These are phyloP conservation scores for Sesia apiformis DNA, from an alignment of 2,888 invertebrate genomes.

Conservation along the genomic window DNA sequence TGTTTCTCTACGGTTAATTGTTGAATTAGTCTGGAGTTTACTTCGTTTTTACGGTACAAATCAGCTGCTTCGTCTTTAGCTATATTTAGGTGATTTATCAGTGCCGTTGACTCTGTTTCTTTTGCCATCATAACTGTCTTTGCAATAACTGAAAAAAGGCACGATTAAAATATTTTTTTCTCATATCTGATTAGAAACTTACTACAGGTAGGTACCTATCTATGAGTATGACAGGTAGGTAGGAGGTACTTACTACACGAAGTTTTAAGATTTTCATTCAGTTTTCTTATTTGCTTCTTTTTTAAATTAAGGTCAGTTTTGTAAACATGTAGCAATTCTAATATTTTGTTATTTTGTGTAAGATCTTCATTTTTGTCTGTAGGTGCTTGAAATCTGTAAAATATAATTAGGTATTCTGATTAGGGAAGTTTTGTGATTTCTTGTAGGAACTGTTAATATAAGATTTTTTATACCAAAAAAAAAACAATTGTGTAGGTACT, in stretches of 20 bases:
- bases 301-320: slow-evolving; percentile 25
- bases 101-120: slow-evolving; percentile 24
- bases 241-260: slow-evolving; percentile 33
- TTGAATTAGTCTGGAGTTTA: slow-evolving; percentile 17
- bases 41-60: slow-evolving; percentile 21
- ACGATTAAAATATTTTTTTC: background rate
- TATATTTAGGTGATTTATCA: slow-evolving; percentile 22
- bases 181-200: background rate
- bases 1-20: slow-evolving; percentile 24
- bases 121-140: slow-evolving; percentile 32
- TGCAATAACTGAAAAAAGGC: slow-evolving; percentile 29
- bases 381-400: background rate
- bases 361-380: slow-evolving; percentile 6
- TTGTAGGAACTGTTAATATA: background rate
- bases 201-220: background rate
- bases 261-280: slow-evolving; percentile 30
- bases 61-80: slow-evolving; percentile 25
- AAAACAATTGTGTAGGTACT: background rate
- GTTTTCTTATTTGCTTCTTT: slow-evolving; percentile 25
- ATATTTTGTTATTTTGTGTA: slow-evolving; percentile 9
- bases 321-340: slow-evolving; percentile 20
- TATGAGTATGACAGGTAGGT: background rate
- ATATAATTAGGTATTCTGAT: too few relatives aligned
- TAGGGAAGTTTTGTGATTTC: too few relatives aligned
- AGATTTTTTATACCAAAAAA: background rate